Evolutionary conservation across 1,140 invertebrate species (phyloP), one percentile per base, ranked within the genome.

Genomic region (Caenorhabditis latens): DNA sequence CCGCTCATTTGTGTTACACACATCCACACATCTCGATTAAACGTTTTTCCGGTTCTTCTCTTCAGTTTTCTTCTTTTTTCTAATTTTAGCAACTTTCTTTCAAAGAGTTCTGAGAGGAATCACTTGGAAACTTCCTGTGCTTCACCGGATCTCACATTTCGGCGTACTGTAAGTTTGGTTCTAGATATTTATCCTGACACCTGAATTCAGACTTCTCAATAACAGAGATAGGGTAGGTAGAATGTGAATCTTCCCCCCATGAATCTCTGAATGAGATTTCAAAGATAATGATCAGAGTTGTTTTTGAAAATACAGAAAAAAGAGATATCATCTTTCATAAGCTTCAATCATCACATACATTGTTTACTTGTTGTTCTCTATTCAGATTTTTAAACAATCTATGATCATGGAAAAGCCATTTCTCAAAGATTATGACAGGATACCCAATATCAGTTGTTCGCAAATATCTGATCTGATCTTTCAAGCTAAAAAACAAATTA

Each of bases 1-100:
- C 71, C 71, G 46, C 19, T 71, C 67, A 71, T 71, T 65, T 65
- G 8, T 71, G 65, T 71, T 79, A 79, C 71, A 79, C 71, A 79
- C 46, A 50, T 46, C 16, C 14, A 46, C 65, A 63, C 24, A 63
- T 63, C 61, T 13, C 65, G 61, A 65, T 46, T 71, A 11, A 71
- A 71, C 65, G 9, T 46, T 71, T 71, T 79, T 50, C 71, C 6
- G 21, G n/a, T 21, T 50, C 40, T 14, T 13, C 42, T 46, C 46
- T 13, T 71, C 65, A 71, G 6, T 19, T 63, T 32, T 24, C 24
- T 79, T n/a, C 24, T 65, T 11, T 43, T 71, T 71, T 71, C 40
- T 71, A 71, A 43, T 71, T 71, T 71, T 71, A 71, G 65, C 13
- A 43, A 32, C 21, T 40, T 65, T 42, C n/a, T 65, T 42, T 40